Base-by-base conservation (phyloP, 1,140 invertebrate genomes). In the Pissodes strobi region DNA sequence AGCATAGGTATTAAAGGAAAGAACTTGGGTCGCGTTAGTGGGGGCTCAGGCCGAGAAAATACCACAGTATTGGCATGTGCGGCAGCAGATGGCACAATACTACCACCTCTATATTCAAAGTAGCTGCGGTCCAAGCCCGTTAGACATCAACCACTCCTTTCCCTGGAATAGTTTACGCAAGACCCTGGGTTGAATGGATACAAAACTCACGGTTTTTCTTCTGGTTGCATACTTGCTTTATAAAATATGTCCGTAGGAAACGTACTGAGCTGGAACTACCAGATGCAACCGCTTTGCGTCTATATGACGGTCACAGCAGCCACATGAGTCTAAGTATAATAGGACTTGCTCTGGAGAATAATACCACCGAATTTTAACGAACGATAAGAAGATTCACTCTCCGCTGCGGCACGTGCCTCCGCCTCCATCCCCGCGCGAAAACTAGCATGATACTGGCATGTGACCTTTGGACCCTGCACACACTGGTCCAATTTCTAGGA, bases 101-200 rank as follows among this genome's bases (percentile, higher is more conserved):
- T 79, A 0, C 72, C 72, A 15, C 72, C 75, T 15, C 53, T 76
- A 0, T 77, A 78, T 57, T 59, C 76, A 30, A n/a, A n/a, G n/a
- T n/a, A n/a, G n/a, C n/a, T n/a, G n/a, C n/a, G n/a, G n/a, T n/a
- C n/a, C n/a, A 76, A 66, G 41, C 73, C 5, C 49, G 71, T 18
- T 78, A 74, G 76, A 65, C 55, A 55, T 69, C 69, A n/a, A 15
- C 66, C 18, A 62, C 68, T 18, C 48, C 63, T 15, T 73, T 68
- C 60, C 68, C 72, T 18, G 72, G 72, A 61, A 76, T 74, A 6
- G 37, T 67, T 15, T 75, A 78, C 64, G 59, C 69, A 13, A 64
- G 68, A 22, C 70, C 72, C 0, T 63, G 62, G 25, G 77, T 77
- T 66, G 75, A 69, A 17, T 79, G 67, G 67, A 79, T 78, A 72